Base-by-base conservation (phyloP, 2,888 invertebrate species). In the Xylocampa areola region DNA sequence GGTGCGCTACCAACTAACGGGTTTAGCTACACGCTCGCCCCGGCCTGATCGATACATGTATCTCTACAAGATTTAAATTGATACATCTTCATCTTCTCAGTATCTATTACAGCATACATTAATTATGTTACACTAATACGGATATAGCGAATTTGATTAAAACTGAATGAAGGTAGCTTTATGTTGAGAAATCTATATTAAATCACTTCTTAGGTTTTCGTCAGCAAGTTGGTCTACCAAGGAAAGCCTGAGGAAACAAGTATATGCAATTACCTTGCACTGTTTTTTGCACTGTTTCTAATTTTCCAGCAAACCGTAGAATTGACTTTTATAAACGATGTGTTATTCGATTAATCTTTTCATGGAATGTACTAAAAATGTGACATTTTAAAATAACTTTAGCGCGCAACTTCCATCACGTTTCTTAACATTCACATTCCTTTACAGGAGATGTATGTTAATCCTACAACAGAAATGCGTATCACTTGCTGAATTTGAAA, bases 41-140 rank as follows among this genome's bases (percentile, higher is more conserved):
- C 65, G 39, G 51, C 47, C 73, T 74, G 71, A 68, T 73, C 75
- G 73, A 73, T 73, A 74, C 65, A 60, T 62, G 53, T 69, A 70
- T 66, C 62, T 65, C 61, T 65, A 50, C 32, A 21, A 62, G 53
- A 59, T 59, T 67, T 41, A 44, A 60, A 70, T 60, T 68, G 53
- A 70, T 53, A 70, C 45, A 44, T 48, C 41, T 70, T 60, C 53
- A 70, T 60, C 23, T 51, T 51, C 29, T 27, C 32, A 32, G 25
- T 33, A 43, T 43, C 49, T 40, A 23, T 39, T 16, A 43, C 19
- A 19, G 29, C n/a, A 36, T n/a, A 32, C 7, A 19, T 17, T 25
- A 13, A 59, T 33, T 45, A 37, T 37, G 19, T 11, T 25, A 33
- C 10, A 39, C 10, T 29, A 11, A 19, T 36, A 33, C 8, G 29